Conservation (phyloP, 2,888 invertebrate genomes). For the Alviniconcha strummeri region DNA sequence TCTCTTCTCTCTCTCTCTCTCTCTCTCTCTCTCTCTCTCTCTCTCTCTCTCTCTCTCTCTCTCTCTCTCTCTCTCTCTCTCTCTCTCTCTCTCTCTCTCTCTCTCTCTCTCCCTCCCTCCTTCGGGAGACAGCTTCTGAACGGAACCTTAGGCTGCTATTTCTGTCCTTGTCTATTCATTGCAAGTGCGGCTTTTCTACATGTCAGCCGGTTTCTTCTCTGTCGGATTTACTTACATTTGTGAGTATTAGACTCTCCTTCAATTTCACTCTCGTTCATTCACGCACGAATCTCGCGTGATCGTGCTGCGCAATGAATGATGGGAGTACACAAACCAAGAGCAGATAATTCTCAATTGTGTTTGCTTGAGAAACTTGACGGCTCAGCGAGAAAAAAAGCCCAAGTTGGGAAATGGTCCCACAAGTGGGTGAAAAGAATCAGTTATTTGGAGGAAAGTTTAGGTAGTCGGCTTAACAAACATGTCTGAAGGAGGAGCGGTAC, state of each 20-base stretch:
- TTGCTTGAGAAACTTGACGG: constrained; percentile 18
- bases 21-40: neutral
- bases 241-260: neutral
- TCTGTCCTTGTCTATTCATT: no score
- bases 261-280: constrained; percentile 15
- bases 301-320: constrained; percentile 21
- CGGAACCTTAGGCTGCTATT: no score
- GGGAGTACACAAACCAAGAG: constrained; percentile 3
- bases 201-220: no score
- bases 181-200: no score
- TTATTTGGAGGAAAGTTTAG: constrained; percentile 16
- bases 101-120: neutral
- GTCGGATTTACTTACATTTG: no score
- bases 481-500: constrained; percentile 1
- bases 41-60: no score
- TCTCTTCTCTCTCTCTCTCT: no score
- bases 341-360: constrained; percentile 1
- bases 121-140: no score
- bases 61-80: no score
- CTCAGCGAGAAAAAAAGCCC: neutral
- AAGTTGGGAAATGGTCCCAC: constrained; percentile 3
- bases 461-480: constrained; percentile 29
- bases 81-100: neutral
- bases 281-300: constrained; percentile 13
- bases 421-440: constrained; percentile 4